Evolutionary conservation across 2,113 vertebrate species (phyloP).

Genomic region (Oryzias woworae): DNA sequence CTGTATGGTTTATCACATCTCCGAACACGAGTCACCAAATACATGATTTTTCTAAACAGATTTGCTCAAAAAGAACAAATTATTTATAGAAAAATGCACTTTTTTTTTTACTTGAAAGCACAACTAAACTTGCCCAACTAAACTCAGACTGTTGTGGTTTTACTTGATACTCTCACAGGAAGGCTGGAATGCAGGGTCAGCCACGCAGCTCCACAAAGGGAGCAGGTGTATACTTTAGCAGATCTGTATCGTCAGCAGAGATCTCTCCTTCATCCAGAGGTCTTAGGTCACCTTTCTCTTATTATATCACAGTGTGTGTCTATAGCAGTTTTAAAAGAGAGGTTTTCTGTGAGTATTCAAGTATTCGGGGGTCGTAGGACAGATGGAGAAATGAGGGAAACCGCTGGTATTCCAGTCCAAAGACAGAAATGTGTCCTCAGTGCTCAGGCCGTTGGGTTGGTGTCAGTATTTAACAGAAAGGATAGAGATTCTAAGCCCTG

Average conservation of each 20-base stretch:
- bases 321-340: constrained; percentile 42
- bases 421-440: constrained; percentile 66
- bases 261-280: constrained; percentile 30
- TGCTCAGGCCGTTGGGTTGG: constrained; percentile 50
- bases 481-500: constrained; percentile 64
- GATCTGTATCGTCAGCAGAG: constrained; percentile 16
- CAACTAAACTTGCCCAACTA: no score
- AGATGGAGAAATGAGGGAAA: constrained; percentile 42
- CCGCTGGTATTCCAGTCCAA: constrained; percentile 36
- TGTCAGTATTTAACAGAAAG: constrained; percentile 68
- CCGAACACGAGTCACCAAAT: no score
- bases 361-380: constrained; percentile 42
- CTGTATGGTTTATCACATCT: neutral
- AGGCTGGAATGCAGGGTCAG: neutral
- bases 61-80: no score
- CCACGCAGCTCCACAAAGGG: neutral
- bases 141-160: constrained; percentile 1
- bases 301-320: constrained; percentile 21
- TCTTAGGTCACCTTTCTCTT: constrained; percentile 12
- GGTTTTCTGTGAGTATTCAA: constrained; percentile 37
- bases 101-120: no score
- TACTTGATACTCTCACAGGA: neutral
- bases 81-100: no score
- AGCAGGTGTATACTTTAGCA: constrained; percentile 25
- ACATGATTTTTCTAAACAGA: no score